These are phyloP conservation scores for Fratercula arctica DNA, from an alignment of 2,797 vertebrate genomes.

Conservation along the genomic window DNA sequence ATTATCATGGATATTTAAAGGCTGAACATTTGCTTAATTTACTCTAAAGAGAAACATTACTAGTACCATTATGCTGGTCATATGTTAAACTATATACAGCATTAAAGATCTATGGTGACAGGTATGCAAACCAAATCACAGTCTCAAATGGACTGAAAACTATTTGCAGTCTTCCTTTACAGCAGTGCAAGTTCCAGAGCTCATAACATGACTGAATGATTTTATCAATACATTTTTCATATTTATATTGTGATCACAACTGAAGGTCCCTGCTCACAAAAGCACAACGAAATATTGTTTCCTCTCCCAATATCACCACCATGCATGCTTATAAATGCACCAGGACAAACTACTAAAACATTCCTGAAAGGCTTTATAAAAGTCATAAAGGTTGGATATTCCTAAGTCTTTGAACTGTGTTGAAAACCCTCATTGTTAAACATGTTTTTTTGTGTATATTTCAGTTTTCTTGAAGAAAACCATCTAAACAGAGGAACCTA, in stretches of 20 bases:
- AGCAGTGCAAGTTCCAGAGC: neutral
- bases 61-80: neutral
- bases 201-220: neutral
- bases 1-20: neutral
- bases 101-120: neutral
- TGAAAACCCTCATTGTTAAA: neutral
- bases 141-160: neutral
- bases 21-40: constrained; percentile 28
- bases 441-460: neutral
- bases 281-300: neutral
- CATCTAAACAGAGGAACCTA: neutral
- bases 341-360: neutral
- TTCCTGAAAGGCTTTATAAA: neutral
- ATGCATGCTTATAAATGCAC: neutral
- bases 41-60: neutral
- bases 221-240: neutral
- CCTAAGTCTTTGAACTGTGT: neutral
- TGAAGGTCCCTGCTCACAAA: neutral
- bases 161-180: neutral
- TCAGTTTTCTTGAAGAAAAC: neutral
- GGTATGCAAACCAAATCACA: neutral
- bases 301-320: neutral
- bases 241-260: neutral
- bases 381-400: neutral
- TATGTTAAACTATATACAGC: neutral